These are phyloP conservation scores for Loriculus beryllinus DNA, from an alignment of 2,797 vertebrate species.

Conservation along the genomic window DNA sequence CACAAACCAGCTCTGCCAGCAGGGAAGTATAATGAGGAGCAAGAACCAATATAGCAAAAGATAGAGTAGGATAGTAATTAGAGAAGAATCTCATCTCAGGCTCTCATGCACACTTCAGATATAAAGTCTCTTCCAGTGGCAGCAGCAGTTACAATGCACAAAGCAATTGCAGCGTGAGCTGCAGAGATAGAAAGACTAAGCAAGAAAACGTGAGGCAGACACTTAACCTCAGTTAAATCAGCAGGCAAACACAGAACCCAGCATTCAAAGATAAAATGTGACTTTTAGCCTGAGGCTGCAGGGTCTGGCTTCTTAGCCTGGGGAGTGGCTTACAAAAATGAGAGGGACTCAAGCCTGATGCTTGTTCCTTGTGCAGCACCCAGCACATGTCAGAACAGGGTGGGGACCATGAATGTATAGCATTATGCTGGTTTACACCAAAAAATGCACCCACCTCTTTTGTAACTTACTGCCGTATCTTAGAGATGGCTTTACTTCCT, in stretches of 20 bases:
- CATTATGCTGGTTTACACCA: background rate
- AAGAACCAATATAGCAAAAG: background rate
- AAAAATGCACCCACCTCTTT: background rate
- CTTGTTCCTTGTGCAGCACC: background rate
- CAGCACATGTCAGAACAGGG: background rate
- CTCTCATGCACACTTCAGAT: background rate
- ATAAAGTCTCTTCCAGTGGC: background rate
- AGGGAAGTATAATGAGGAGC: background rate
- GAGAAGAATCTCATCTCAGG: slow-evolving; percentile 23
- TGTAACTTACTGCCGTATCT: background rate
- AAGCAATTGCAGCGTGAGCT: background rate
- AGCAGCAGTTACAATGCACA: background rate
- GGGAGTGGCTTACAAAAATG: background rate
- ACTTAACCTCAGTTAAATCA: background rate
- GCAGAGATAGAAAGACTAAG: background rate
- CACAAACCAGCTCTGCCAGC: slow-evolving; percentile 24
- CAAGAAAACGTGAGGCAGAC: background rate
- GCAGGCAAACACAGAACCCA: background rate
- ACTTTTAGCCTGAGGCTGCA: background rate
- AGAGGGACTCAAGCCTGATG: background rate
- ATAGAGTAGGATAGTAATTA: background rate
- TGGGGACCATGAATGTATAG: background rate
- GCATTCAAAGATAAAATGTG: background rate
- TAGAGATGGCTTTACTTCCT: background rate
- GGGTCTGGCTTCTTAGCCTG: background rate